Evolutionary conservation across 2,797 vertebrate species (phyloP).

Genomic region (Malurus splendens): DNA sequence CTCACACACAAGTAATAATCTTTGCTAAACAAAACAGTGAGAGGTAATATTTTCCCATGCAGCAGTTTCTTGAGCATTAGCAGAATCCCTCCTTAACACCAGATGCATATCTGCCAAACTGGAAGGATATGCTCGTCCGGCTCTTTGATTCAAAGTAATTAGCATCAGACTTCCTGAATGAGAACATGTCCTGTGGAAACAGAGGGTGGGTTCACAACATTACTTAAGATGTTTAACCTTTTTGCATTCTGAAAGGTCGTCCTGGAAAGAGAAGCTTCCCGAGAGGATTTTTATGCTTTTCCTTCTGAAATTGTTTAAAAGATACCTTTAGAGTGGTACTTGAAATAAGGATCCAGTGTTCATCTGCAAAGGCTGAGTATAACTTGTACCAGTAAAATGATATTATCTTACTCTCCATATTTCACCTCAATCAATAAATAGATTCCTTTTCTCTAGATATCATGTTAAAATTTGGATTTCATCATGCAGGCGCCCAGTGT

Average conservation of each 20-base stretch:
- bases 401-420: neutral
- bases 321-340: neutral
- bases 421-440: neutral
- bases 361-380: neutral
- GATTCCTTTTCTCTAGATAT: neutral
- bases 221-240: constrained; percentile 30
- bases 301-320: neutral
- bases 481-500: neutral
- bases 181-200: constrained; percentile 70
- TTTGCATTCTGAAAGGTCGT: neutral
- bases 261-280: neutral
- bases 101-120: constrained; percentile 42
- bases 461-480: neutral
- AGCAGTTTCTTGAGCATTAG: constrained; percentile 29
- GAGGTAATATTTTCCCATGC: neutral
- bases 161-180: constrained; percentile 69
- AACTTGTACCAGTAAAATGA: neutral
- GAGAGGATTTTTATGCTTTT: neutral
- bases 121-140: constrained; percentile 42
- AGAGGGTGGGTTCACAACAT: constrained; percentile 35
- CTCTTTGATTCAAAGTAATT: constrained; percentile 57
- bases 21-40: constrained; percentile 7
- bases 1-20: neutral
- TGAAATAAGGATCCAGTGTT: neutral
- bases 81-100: constrained; percentile 25